Evolutionary conservation across 2,888 invertebrate genomes (phyloP), one percentile per base, ranked within the genome.

Genomic region (Heliconius charithonia): DNA sequence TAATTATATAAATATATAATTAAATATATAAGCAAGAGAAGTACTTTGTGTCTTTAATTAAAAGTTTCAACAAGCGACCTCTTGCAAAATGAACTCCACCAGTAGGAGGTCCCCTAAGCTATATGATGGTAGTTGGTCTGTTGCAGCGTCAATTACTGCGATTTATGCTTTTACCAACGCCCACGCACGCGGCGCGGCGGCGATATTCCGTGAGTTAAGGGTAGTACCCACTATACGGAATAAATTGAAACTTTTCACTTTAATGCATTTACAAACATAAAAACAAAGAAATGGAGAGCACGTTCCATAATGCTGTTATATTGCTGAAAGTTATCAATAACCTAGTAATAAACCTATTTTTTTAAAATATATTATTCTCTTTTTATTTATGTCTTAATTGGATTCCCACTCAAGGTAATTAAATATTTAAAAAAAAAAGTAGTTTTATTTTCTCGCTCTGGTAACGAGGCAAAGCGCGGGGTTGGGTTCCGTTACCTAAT

Each of bases 141-240:
- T 80, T 80, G 78, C 83, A 81, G 80, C 86, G 86, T 87, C 87
- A 87, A 87, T 87, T 87, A 87, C 83, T 80, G 79, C 83, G 86
- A 87, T 87, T 88, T 87, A 87, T 86, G 83, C 83, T 81, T 77
- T 80, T 79, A 81, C 81, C 82, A 84, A 76, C 82, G 83, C 83
- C 80, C 82, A 71, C 76, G 77, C 82, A 77, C 32, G 37, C 77
- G 78, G 51, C 51, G 19, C 19, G 51, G 6, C 51, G 19, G 76
- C 76, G 16, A 3, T 29, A 29, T 29, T 29, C 59, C 37, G 37
- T 16, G 59, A 71, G 12, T 32, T 71, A 59, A 71, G 71, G 51
- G 71, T 37, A 16, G 32, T 72, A 67, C n/a, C 19, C n/a, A 32
- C 32, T 32, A 66, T 12, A 29, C 29, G 1, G 10, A 66, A 10